These are phyloP conservation scores for Drosophila nigricruria DNA, from an alignment of 2,888 invertebrate genomes.

Conservation along the genomic window DNA sequence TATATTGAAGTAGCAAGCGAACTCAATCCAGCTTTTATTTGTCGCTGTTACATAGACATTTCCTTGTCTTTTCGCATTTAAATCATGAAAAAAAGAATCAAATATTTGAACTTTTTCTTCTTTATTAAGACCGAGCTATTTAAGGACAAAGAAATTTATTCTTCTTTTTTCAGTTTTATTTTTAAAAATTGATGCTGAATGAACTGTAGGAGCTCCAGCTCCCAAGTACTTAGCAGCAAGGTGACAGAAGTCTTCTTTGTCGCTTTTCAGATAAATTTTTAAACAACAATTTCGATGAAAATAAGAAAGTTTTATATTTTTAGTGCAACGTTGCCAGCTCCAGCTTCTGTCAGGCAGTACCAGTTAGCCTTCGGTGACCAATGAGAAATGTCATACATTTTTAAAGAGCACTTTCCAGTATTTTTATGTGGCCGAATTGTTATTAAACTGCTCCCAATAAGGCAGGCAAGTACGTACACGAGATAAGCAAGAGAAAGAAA, in stretches of 20 bases:
- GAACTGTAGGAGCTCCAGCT: neutral
- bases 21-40: too few relatives aligned
- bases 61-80: neutral
- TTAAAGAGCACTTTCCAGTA: slow-evolving; percentile 41
- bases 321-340: slow-evolving; percentile 2
- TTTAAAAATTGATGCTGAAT: neutral
- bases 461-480: slow-evolving; percentile 2
- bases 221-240: neutral
- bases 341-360: neutral
- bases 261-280: slow-evolving; percentile 16
- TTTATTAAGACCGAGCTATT: neutral
- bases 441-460: slow-evolving; percentile 47
- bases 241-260: neutral
- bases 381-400: slow-evolving; percentile 47
- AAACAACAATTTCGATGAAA: slow-evolving; percentile 12
- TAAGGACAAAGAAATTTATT: neutral
- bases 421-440: slow-evolving; percentile 48
- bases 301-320: slow-evolving; percentile 2
- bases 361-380: slow-evolving; percentile 38
- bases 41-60: too few relatives aligned
- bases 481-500: slow-evolving; percentile 5
- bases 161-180: neutral
- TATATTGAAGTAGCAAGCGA: too few relatives aligned
- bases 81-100: neutral
- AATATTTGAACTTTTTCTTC: neutral